Evolutionary conservation across 2,888 invertebrate genomes (phyloP).

Genomic region (Buathra laborator): DNA sequence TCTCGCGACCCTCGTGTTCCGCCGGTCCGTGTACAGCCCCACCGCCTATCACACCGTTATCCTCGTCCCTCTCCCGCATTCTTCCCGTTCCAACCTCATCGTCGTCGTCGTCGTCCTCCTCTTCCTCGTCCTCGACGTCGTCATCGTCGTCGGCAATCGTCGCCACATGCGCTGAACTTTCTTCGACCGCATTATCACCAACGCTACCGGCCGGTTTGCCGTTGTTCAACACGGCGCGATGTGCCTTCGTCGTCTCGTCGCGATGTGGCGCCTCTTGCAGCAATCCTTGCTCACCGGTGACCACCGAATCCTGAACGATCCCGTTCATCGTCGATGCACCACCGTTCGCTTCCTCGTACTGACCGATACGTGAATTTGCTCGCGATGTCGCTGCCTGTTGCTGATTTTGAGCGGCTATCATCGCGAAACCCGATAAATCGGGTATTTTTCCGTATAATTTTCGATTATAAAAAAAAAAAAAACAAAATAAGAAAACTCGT

Average conservation of each 20-base stretch:
- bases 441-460: background rate
- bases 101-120: slow-evolving; percentile 73
- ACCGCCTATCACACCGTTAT: slow-evolving; percentile 80
- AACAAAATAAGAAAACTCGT: too few relatives aligned
- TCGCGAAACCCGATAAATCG: slow-evolving; percentile 53
- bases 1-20: slow-evolving; percentile 70
- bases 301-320: slow-evolving; percentile 82
- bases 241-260: slow-evolving; percentile 82
- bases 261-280: slow-evolving; percentile 85
- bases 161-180: slow-evolving; percentile 74
- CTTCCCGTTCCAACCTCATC: slow-evolving; percentile 70
- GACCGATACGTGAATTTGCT: slow-evolving; percentile 77
- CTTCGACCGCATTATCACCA: slow-evolving; percentile 71
- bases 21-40: slow-evolving; percentile 68
- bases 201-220: slow-evolving; percentile 76
- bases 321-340: slow-evolving; percentile 83
- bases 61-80: slow-evolving; percentile 69
- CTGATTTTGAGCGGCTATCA: slow-evolving; percentile 78
- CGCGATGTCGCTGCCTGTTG: slow-evolving; percentile 76
- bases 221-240: slow-evolving; percentile 66
- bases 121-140: slow-evolving; percentile 78
- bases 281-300: slow-evolving; percentile 49
- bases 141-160: slow-evolving; percentile 80
- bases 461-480: background rate
- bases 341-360: slow-evolving; percentile 75